Base-by-base conservation (phyloP, 92 coral and sea anemone genomes). In the Scolanthus callimorphus region DNA sequence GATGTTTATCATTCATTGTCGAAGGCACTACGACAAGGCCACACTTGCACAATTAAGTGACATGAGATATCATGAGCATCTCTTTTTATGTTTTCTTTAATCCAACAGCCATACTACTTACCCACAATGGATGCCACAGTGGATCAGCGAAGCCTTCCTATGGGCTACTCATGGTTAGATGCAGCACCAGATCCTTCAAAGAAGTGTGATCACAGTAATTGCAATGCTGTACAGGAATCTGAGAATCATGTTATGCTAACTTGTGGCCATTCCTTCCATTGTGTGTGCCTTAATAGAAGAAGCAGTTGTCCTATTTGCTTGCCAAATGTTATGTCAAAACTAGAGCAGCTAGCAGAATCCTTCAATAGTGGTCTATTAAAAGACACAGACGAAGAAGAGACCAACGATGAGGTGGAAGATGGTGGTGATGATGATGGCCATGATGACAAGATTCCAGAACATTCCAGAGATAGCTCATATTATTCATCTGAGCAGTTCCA, bases 21-120 rank as follows among this genome's bases (percentile, higher is more conserved):
- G 84, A 11, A 27, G 49, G 0, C 78, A 78, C 29, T 78, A 78
- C 28, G 84, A 78, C 55, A 69, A 78, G 29, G 84, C 78, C 2
- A 70, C 84, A 1, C 31, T 78, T 3, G 47, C 72, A 4, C 84
- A 78, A 31, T 25, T 69, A 3, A 69, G 77, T 45, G 84, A 77
- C 46, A 10, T 69, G 26, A 3, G 20, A 20, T 60, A 69, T 39
- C 77, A 77, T 13, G 53, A 60, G 21, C 23, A 46, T 19, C 12
- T 46, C 4, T 9, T 34, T 15, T 34, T 34, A 6, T 34, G 6
- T 46, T 46, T 19, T 21, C 17, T 20, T 4, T 10, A 9, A 9
- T 10, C 23, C 22, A 46, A 46, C 52, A 60, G 77, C 69, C 69
- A 15, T 70, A 70, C 49, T 70, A 59, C 46, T 62, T 60, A 2